Evolutionary conservation across 2,888 invertebrate species (phyloP).

Genomic region (Drosophila kuntzei): DNA sequence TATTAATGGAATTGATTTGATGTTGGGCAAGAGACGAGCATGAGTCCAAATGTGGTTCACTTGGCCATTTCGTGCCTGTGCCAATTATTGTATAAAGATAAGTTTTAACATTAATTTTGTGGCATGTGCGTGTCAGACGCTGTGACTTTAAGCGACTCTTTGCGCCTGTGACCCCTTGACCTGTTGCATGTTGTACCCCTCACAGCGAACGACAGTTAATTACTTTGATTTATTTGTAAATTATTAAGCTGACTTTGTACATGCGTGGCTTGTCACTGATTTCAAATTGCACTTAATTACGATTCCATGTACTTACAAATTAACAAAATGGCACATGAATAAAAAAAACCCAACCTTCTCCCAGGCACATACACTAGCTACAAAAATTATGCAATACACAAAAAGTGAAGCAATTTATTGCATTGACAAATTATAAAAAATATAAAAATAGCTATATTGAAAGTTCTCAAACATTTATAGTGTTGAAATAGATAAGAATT

Average conservation of each 20-base stretch:
- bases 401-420: not conserved
- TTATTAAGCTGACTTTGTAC: slow-evolving; percentile 47
- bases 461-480: not conserved
- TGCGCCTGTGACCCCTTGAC: slow-evolving; percentile 59
- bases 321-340: slow-evolving; percentile 55
- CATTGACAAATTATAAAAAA: not conserved
- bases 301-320: slow-evolving; percentile 69
- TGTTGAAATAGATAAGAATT: not conserved
- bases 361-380: not conserved
- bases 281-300: slow-evolving; percentile 72
- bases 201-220: slow-evolving; percentile 58
- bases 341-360: slow-evolving; percentile 20
- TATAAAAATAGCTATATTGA: not conserved
- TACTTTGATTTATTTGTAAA: slow-evolving; percentile 76
- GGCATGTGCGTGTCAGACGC: slow-evolving; percentile 47
- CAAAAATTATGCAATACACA: not conserved
- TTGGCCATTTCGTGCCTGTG: slow-evolving; percentile 41
- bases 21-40: slow-evolving; percentile 23
- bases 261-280: slow-evolving; percentile 68
- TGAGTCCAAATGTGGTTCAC: slow-evolving; percentile 11
- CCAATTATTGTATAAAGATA: slow-evolving; percentile 54
- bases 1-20: slow-evolving; percentile 56
- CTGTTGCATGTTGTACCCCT: slow-evolving; percentile 67
- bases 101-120: slow-evolving; percentile 40
- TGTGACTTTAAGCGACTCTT: not conserved